A percentile compares a stretch with the other conserved stretches of the same genome.
Conservation (phyloP, 2,113 vertebrate species). For the Oryzias woworae region DNA sequence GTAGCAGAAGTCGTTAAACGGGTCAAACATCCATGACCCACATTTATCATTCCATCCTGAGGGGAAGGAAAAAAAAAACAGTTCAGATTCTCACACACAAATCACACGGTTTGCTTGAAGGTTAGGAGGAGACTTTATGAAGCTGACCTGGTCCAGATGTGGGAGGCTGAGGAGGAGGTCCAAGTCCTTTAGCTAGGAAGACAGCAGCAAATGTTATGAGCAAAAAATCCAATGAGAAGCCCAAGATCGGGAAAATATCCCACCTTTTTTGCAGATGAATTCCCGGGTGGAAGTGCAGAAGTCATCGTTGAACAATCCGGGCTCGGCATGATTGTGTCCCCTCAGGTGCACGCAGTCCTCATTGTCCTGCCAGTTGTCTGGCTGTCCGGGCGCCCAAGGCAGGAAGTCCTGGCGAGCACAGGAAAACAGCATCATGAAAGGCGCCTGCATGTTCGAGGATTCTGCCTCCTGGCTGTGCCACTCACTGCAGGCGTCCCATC, state of each 20-base stretch:
- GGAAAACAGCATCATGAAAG: not conserved
- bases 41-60: slow-evolving; percentile 79
- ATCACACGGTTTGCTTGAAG: not conserved
- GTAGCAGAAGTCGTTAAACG: slow-evolving; percentile 80
- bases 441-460: not conserved
- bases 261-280: slow-evolving; percentile 79
- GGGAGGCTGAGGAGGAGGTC: slow-evolving; percentile 72
- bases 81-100: not conserved
- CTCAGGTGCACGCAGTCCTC: slow-evolving; percentile 74
- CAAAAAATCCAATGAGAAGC: too few relatives aligned
- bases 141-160: slow-evolving; percentile 76
- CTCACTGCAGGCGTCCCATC: slow-evolving; percentile 72
- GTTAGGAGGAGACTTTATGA: not conserved
- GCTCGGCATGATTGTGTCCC: slow-evolving; percentile 20
- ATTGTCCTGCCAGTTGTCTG: slow-evolving; percentile 71
- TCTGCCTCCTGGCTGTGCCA: not conserved
- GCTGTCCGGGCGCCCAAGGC: slow-evolving; percentile 65
- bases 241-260: fast-evolving
- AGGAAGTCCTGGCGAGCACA: slow-evolving; percentile 60
- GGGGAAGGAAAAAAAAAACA: not conserved
- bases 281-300: slow-evolving; percentile 56
- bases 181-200: slow-evolving; percentile 70
- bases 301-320: slow-evolving; percentile 72
- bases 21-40: slow-evolving; percentile 73
- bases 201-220: not conserved